Conservation (phyloP, 2,113 vertebrate species). For the Urocitellus parryii region DNA sequence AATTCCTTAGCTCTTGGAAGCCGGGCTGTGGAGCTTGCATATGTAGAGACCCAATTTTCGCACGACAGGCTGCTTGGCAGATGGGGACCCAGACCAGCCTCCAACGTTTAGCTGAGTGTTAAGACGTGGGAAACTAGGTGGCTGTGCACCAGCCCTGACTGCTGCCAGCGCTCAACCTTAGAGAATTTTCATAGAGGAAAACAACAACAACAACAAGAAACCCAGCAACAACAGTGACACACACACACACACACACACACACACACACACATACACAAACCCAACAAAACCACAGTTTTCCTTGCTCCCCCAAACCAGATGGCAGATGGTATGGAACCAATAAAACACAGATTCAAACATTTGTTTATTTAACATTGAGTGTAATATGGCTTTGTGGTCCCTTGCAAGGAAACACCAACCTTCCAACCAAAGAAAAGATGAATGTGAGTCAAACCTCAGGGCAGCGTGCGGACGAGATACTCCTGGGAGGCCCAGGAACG, state of each 20-base stretch:
- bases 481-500: background rate
- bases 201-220: background rate
- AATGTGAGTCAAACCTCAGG: slow-evolving; percentile 60
- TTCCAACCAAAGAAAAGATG: slow-evolving; percentile 56
- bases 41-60: slow-evolving; percentile 83
- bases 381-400: slow-evolving; percentile 82
- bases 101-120: slow-evolving; percentile 80
- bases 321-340: slow-evolving; percentile 84
- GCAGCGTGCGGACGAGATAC: background rate
- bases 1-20: slow-evolving; percentile 82
- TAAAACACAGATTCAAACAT: slow-evolving; percentile 83
- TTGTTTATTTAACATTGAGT: slow-evolving; percentile 87
- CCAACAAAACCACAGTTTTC: slow-evolving; percentile 75
- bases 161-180: slow-evolving; percentile 84
- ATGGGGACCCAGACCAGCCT: slow-evolving; percentile 85
- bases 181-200: slow-evolving; percentile 78
- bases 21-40: slow-evolving; percentile 79
- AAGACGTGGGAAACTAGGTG: slow-evolving; percentile 82
- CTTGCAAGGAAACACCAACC: slow-evolving; percentile 75
- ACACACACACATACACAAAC: slow-evolving; percentile 64
- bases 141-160: slow-evolving; percentile 82
- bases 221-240: slow-evolving; percentile 47
- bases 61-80: slow-evolving; percentile 88
- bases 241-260: slow-evolving; percentile 21
- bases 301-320: slow-evolving; percentile 82